A percentile compares a stretch with the other conserved stretches of the same genome.
These are phyloP conservation scores for Muntiacus reevesi DNA, from an alignment of 2,113 vertebrate genomes.

Conservation along the genomic window DNA sequence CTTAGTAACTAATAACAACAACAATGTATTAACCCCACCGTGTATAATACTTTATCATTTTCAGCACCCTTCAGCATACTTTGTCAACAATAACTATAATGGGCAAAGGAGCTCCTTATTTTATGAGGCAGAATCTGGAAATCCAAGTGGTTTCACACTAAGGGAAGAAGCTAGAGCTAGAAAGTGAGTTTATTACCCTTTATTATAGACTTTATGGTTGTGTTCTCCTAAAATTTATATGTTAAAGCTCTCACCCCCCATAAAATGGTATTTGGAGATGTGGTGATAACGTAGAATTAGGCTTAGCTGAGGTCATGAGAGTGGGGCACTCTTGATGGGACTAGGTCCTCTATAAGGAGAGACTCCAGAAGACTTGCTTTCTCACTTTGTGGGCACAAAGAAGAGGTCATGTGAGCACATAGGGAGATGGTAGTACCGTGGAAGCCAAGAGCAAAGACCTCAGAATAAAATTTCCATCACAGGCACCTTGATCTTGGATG, in stretches of 20 bases:
- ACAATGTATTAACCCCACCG: not conserved
- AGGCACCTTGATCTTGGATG: not conserved
- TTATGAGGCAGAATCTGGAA: not conserved
- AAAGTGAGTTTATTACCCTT: not conserved
- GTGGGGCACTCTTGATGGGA: not conserved
- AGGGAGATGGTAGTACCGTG: not conserved
- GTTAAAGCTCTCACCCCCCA: not conserved
- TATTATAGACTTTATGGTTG: not conserved
- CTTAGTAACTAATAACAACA: not conserved
- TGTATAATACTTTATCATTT: not conserved
- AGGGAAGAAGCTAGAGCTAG: not conserved
- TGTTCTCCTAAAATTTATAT: not conserved
- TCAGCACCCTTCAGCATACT: not conserved
- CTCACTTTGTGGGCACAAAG: not conserved
- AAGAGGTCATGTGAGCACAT: not conserved
- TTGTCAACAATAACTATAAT: not conserved
- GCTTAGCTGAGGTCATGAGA: not conserved
- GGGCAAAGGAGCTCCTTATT: not conserved
- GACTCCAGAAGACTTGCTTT: not conserved
- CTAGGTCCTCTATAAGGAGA: not conserved
- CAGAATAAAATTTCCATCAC: not conserved
- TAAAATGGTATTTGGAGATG: not conserved
- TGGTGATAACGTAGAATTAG: not conserved
- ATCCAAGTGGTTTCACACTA: not conserved
- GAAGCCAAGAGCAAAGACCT: not conserved